A percentile compares a stretch with the other conserved stretches of the same genome.
These are phyloP conservation scores for Dendrolimus houi DNA, from an alignment of 2,888 invertebrate genomes.

Conservation along the genomic window DNA sequence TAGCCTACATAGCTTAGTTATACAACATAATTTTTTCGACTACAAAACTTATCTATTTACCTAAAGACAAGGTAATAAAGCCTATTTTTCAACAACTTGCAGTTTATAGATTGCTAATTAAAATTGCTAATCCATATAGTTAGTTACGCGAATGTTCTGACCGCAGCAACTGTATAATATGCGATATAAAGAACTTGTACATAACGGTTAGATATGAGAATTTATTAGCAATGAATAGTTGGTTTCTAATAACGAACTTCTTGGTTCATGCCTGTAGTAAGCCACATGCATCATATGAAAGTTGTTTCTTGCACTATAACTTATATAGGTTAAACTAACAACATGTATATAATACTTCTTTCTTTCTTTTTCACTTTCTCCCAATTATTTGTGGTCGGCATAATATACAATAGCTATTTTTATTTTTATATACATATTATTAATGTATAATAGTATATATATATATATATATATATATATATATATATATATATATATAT, in stretches of 20 bases:
- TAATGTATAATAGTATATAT: too few species aligned
- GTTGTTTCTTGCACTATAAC: neutral
- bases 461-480: too few species aligned
- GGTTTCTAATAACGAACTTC: neutral
- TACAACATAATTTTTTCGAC: neutral
- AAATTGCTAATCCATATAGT: constrained; percentile 2
- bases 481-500: too few species aligned
- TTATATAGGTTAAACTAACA: too few species aligned
- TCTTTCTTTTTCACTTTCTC: too few species aligned
- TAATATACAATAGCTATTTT: too few species aligned
- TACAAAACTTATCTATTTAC: neutral
- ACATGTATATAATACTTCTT: too few species aligned
- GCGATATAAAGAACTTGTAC: neutral
- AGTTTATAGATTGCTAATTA: neutral
- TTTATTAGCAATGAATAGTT: neutral
- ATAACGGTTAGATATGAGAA: neutral
- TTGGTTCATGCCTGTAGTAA: neutral
- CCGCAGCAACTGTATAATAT: constrained; percentile 1
- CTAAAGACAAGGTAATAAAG: neutral
- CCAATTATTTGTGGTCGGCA: too few species aligned
- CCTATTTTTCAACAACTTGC: constrained; percentile 6
- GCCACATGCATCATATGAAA: neutral
- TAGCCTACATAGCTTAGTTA: neutral
- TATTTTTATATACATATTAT: too few species aligned
- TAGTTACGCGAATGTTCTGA: constrained; percentile 4